These are phyloP conservation scores for Dryococelus australis DNA, from an alignment of 2,888 invertebrate genomes.

Conservation along the genomic window DNA sequence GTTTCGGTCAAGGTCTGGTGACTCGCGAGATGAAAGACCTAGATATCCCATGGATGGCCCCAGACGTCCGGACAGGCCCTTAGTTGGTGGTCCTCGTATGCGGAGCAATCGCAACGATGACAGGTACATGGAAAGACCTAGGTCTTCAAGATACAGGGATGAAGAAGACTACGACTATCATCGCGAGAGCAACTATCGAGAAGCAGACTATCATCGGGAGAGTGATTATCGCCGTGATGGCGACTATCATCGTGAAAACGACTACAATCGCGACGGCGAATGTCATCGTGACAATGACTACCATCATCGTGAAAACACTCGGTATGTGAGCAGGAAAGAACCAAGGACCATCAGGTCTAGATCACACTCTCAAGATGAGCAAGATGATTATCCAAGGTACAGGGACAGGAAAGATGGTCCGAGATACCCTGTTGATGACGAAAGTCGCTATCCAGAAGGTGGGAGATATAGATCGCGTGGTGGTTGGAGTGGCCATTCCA, in stretches of 20 bases:
- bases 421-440: slow-evolving; percentile 34
- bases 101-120: slow-evolving; percentile 32
- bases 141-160: slow-evolving; percentile 21
- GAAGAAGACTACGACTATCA: slow-evolving; percentile 23
- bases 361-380: slow-evolving; percentile 28
- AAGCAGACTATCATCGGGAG: background rate
- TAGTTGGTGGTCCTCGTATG: background rate
- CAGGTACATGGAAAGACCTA: slow-evolving; percentile 29
- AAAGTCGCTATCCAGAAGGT: slow-evolving; percentile 29
- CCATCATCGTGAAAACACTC: background rate
- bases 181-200: background rate
- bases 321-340: background rate
- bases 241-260: background rate
- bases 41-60: slow-evolving; percentile 20
- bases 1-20: slow-evolving; percentile 22
- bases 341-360: slow-evolving; percentile 22
- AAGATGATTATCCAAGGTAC: slow-evolving; percentile 31
- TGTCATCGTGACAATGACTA: slow-evolving; percentile 17
- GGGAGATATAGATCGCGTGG: slow-evolving; percentile 32
- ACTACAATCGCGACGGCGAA: background rate
- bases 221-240: slow-evolving; percentile 31
- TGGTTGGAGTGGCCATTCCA: slow-evolving; percentile 31
- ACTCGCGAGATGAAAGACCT: slow-evolving; percentile 32
- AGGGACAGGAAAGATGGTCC: slow-evolving; percentile 37
- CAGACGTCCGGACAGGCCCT: background rate